Evolutionary conservation across 2,113 vertebrate species (phyloP).

Genomic region (Ciconia stormi): DNA sequence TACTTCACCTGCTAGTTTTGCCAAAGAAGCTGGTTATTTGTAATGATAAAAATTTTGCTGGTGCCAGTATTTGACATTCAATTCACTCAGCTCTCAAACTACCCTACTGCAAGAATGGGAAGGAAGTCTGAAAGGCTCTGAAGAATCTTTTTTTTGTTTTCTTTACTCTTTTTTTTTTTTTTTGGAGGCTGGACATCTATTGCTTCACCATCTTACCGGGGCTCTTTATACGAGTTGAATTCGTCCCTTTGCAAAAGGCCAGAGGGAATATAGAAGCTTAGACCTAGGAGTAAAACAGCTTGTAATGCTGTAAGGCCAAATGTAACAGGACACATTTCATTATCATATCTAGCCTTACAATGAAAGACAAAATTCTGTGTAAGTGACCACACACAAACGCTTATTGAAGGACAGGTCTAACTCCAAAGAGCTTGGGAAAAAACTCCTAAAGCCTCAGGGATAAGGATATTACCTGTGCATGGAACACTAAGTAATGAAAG

Average conservation of each 20-base stretch:
- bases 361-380: accelerated
- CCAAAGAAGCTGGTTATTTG: neutral
- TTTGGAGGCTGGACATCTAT: neutral
- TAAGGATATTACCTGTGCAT: neutral
- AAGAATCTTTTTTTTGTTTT: neutral
- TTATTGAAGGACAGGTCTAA: neutral
- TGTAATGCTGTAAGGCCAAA: neutral
- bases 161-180: neutral
- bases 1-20: neutral
- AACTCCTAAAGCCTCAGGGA: neutral
- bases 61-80: neutral
- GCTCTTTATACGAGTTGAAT: neutral
- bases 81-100: neutral
- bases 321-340: neutral
- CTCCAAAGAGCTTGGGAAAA: neutral
- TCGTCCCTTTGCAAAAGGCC: neutral
- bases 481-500: neutral
- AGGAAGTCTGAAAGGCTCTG: neutral
- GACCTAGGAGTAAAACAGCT: neutral
- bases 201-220: neutral
- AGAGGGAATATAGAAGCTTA: neutral
- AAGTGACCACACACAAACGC: neutral
- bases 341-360: neutral
- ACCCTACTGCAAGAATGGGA: neutral
- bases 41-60: neutral